These are phyloP conservation scores for Morone saxatilis DNA, from an alignment of 2,113 vertebrate species.

Conservation along the genomic window DNA sequence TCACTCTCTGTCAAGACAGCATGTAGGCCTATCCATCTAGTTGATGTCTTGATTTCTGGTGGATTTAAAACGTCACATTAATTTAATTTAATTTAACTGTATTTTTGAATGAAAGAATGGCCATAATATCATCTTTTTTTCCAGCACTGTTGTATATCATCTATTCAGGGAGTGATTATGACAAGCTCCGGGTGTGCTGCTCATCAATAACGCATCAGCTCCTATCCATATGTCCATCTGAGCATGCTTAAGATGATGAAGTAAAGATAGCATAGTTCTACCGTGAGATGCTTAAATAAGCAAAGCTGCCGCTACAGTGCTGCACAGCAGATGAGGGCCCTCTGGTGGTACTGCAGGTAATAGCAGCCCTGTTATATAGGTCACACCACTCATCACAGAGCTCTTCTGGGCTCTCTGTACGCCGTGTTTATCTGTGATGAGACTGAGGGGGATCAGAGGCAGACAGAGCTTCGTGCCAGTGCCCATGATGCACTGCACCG, in stretches of 20 bases:
- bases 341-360: conserved; percentile 28
- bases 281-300: background rate
- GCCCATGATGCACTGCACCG: conserved; percentile 63
- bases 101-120: background rate
- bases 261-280: background rate
- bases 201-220: background rate
- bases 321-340: conserved; percentile 18
- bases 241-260: background rate
- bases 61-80: background rate
- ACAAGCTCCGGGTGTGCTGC: background rate
- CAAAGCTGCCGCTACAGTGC: background rate
- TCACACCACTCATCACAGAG: conserved; percentile 56
- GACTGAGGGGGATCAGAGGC: conserved; percentile 64
- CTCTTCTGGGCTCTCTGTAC: conserved; percentile 52
- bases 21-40: background rate
- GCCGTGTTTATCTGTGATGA: conserved; percentile 63
- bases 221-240: background rate
- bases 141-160: background rate
- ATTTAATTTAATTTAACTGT: no score
- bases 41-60: no score
- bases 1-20: background rate
- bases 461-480: conserved; percentile 61
- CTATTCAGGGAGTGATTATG: background rate
- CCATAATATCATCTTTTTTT: background rate
- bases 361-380: conserved; percentile 62